These are phyloP conservation scores for Tolmerus cingulatus DNA, from an alignment of 2,888 invertebrate species.

Conservation along the genomic window DNA sequence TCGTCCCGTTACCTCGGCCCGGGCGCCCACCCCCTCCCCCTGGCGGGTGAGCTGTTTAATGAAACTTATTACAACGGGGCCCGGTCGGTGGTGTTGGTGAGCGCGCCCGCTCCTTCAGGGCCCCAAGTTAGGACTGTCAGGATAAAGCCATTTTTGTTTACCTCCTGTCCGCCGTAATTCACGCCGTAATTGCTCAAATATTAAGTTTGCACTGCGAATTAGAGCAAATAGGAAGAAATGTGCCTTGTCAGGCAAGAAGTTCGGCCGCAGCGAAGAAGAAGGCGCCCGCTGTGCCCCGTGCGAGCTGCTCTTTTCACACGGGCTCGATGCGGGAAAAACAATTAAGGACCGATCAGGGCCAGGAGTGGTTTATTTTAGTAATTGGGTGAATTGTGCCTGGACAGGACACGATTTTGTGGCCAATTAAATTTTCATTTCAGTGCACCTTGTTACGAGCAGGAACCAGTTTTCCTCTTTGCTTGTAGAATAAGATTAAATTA, in stretches of 20 bases:
- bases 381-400: not conserved
- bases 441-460: not conserved
- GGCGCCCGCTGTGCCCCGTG: not conserved
- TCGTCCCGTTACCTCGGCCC: not conserved
- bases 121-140: constrained; percentile 8
- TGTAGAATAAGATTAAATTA: not conserved
- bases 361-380: not conserved
- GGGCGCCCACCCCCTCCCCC: not conserved
- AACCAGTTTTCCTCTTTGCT: not conserved
- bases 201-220: constrained; percentile 34
- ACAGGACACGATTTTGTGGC: not conserved
- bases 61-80: constrained; percentile 14
- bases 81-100: not conserved
- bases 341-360: not conserved
- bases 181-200: constrained; percentile 27
- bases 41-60: not conserved
- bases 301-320: not conserved
- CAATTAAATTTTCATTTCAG: not conserved
- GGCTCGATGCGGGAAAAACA: not conserved
- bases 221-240: constrained; percentile 20
- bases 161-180: constrained; percentile 22
- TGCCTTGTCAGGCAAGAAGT: constrained; percentile 18
- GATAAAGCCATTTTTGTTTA: constrained; percentile 26
- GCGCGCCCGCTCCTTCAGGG: not conserved
- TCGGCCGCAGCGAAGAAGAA: not conserved